These are phyloP conservation scores for Eupeodes corollae DNA, from an alignment of 1,140 invertebrate species.

Conservation along the genomic window DNA sequence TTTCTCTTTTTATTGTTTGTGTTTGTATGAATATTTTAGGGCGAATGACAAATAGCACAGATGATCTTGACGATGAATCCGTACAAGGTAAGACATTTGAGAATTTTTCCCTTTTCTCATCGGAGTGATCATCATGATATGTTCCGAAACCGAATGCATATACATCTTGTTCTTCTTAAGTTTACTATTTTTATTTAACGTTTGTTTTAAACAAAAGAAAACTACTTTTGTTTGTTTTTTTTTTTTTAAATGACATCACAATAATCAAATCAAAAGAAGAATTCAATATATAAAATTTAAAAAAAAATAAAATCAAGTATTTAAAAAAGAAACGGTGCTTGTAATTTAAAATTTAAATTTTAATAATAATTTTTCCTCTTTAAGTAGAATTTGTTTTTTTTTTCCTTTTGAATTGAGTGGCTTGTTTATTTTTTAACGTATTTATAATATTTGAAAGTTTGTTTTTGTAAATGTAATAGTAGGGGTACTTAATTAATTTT, in stretches of 20 bases:
- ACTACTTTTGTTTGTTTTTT: too few species aligned
- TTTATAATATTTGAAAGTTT: neutral
- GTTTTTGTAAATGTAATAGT: neutral
- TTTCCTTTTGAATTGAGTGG: too few species aligned
- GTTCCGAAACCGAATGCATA: neutral
- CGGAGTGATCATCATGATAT: slow-evolving; percentile 27
- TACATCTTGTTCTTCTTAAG: neutral
- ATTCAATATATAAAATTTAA: too few species aligned
- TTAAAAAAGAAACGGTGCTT: too few species aligned
- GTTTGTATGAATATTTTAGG: slow-evolving; percentile 42
- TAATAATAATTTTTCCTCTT: too few species aligned
- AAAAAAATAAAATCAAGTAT: too few species aligned
- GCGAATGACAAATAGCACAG: slow-evolving; percentile 68
- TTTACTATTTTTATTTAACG: neutral
- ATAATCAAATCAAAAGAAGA: too few species aligned
- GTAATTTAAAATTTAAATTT: too few species aligned
- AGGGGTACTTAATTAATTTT: too few species aligned
- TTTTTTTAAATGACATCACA: too few species aligned
- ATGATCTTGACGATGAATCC: slow-evolving; percentile 73
- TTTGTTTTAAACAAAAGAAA: neutral
- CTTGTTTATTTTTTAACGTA: neutral
- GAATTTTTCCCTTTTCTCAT: slow-evolving; percentile 35
- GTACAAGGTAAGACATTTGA: slow-evolving; percentile 50
- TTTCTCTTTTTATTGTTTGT: neutral
- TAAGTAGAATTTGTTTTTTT: too few species aligned